Base-by-base conservation (phyloP, 2,888 invertebrate genomes). In the Argyresthia albistria region DNA sequence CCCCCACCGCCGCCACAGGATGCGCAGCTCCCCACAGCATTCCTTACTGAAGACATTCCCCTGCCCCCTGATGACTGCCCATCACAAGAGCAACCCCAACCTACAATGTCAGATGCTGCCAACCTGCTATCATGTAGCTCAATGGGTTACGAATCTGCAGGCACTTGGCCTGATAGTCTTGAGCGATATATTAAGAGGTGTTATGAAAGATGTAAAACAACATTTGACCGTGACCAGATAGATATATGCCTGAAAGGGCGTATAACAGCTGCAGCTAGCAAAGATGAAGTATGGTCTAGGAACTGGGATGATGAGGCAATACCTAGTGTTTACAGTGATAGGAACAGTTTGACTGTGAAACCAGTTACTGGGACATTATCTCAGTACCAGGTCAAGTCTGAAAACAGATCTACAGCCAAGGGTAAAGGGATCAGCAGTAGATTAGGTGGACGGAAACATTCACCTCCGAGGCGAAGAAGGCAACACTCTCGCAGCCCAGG, bases 221-320 rank as follows among this genome's bases (percentile, higher is more conserved):
- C 91, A 56, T 91, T 95, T 62, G 97, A 98, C 73, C 95, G 96
- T 73, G 97, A 98, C 86, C 94, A 96, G 80, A 96, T 98, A 55
- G 97, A 98, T 75, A 95, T 96, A 59, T 95, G 96, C 66, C 88
- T 99, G 54, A 97, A 97, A 79, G 97, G 97, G 43, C 95, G 97
- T 82, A 94, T 99, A 57, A 97, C 96, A 52, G 92, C 94, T 54
- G 95, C 97, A 12, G 95, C 97, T 48, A 94, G 94, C 69, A 93
- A 94, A 65, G 96, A 96, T 57, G 94, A 95, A 60, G 90, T 97
- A 46, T 94, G 94, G 91, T 92, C 93, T 1, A 95, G 96, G 69
- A 96, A 99, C 84, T 99, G 99, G 99, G 93, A 94, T 64, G 92
- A 91, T 58, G 98, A 99, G 75, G 95, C 97, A 36, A 90, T 98